Conservation (phyloP, 2,888 invertebrate species). For the Leistus spinibarbis region DNA sequence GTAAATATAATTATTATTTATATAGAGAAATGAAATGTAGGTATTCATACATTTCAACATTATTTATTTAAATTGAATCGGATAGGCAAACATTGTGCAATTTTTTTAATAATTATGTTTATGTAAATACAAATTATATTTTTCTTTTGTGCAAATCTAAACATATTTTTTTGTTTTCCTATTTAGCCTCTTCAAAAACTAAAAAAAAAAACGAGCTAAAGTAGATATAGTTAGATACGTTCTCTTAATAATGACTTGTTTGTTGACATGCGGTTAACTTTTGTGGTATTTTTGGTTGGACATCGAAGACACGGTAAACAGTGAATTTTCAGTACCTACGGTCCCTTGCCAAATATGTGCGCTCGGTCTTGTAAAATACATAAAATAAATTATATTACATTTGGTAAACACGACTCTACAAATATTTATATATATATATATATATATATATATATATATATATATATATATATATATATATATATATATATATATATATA, state of each 20-base stretch:
- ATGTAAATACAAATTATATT: too few species aligned
- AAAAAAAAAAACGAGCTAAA: not conserved
- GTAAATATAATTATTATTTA: too few species aligned
- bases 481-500: too few species aligned
- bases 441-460: too few species aligned
- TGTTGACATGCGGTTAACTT: not conserved
- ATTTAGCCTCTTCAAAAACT: not conserved
- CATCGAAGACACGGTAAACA: slow-evolving; percentile 5
- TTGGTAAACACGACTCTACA: not conserved
- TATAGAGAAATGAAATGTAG: too few species aligned
- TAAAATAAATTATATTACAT: slow-evolving; percentile 18
- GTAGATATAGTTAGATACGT: not conserved
- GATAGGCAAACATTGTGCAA: too few species aligned
- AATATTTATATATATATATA: not conserved
- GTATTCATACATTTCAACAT: too few species aligned
- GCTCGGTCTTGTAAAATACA: slow-evolving; percentile 7
- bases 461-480: too few species aligned
- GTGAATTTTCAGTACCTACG: not conserved
- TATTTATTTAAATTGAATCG: too few species aligned
- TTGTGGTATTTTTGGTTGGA: not conserved
- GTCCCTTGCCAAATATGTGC: slow-evolving; percentile 7
- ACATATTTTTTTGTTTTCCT: too few species aligned
- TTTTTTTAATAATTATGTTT: too few species aligned
- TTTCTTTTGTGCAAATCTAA: too few species aligned
- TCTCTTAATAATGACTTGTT: not conserved